Evolutionary conservation across 2,888 invertebrate species (phyloP).

Genomic region (Scaptomyza cyrtandrae): DNA sequence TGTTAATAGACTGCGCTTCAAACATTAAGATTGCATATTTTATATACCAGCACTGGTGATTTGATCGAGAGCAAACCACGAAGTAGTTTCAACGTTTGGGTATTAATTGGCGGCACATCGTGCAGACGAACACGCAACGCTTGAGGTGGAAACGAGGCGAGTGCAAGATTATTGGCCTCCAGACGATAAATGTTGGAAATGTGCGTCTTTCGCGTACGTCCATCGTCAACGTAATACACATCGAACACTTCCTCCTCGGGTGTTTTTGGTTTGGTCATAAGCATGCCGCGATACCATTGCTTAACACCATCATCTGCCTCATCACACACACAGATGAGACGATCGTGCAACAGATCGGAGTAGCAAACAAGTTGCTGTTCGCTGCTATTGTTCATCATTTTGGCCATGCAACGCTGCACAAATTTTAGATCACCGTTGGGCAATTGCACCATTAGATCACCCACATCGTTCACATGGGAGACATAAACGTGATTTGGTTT

Average conservation of each 20-base stretch:
- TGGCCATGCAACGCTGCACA: slow-evolving; percentile 74
- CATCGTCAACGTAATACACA: slow-evolving; percentile 86
- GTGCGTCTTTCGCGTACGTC: slow-evolving; percentile 84
- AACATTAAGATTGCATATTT: background rate
- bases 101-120: slow-evolving; percentile 85
- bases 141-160: slow-evolving; percentile 87
- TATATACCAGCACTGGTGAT: slow-evolving; percentile 83
- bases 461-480: slow-evolving; percentile 81
- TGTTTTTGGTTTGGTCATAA: slow-evolving; percentile 81
- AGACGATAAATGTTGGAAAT: slow-evolving; percentile 85
- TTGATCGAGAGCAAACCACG: slow-evolving; percentile 86
- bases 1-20: background rate
- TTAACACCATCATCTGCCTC: slow-evolving; percentile 58
- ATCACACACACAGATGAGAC: slow-evolving; percentile 85
- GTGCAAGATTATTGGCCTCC: slow-evolving; percentile 86
- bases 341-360: slow-evolving; percentile 81
- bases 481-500: slow-evolving; percentile 79
- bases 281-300: slow-evolving; percentile 85
- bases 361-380: slow-evolving; percentile 78
- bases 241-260: slow-evolving; percentile 84
- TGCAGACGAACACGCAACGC: slow-evolving; percentile 87
- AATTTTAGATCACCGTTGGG: slow-evolving; percentile 81
- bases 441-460: slow-evolving; percentile 82
- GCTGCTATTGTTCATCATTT: slow-evolving; percentile 55
- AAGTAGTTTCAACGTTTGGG: slow-evolving; percentile 86